Evolutionary conservation across 2,113 vertebrate genomes (phyloP).

Genomic region (Eudyptes chrysolophus): DNA sequence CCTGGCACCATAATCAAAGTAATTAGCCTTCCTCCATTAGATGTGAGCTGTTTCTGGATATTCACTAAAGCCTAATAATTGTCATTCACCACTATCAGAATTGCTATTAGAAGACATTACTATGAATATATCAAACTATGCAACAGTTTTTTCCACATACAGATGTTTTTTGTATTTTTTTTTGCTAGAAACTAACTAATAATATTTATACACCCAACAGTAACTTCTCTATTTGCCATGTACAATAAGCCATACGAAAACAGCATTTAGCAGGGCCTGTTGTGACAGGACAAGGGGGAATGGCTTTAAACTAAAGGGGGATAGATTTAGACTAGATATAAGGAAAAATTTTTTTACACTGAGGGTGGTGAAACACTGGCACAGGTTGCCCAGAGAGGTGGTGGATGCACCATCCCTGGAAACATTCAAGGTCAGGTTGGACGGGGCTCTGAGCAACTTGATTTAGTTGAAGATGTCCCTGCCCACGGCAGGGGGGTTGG

Average conservation of each 20-base stretch:
- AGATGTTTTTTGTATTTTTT: not conserved
- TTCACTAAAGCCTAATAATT: not conserved
- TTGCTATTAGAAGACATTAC: not conserved
- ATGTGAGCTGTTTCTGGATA: not conserved
- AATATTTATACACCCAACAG: not conserved
- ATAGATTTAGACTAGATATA: no score
- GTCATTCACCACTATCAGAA: not conserved
- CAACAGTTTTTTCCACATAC: not conserved
- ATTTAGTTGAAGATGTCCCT: no score
- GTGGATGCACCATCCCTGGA: no score
- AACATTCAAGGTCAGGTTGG: no score
- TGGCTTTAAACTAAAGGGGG: no score
- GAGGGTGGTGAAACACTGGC: no score
- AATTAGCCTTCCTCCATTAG: slow-evolving; percentile 19
- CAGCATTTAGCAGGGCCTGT: not conserved
- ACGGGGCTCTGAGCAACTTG: no score
- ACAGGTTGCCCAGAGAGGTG: no score
- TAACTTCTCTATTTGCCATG: not conserved
- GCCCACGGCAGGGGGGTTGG: no score
- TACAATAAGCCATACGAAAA: not conserved
- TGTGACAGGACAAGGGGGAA: no score
- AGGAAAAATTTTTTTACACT: no score
- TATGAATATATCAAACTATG: not conserved
- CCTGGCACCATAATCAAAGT: not conserved
- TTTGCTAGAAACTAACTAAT: not conserved